Evolutionary conservation across 1,140 invertebrate genomes (phyloP).

Genomic region (Trichomalopsis sarcophagae): DNA sequence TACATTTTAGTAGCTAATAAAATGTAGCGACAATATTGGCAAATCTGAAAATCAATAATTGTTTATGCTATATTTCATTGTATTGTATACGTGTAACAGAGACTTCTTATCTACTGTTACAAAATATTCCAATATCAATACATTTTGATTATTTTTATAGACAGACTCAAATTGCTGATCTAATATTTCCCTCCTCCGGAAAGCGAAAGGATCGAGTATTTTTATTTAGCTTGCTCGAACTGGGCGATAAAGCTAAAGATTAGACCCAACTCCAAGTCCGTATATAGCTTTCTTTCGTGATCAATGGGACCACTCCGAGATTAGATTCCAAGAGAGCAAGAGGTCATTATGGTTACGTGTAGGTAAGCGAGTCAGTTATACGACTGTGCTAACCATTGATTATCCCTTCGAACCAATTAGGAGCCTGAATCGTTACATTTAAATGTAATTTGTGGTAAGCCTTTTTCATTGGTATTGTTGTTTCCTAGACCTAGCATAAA

Average conservation of each 20-base stretch:
- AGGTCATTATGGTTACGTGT: conserved; percentile 61
- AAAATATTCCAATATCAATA: no score
- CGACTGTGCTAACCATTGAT: conserved; percentile 57
- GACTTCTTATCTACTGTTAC: no score
- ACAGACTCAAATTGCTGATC: no score
- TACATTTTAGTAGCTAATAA: not conserved
- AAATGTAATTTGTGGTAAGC: conserved; percentile 57
- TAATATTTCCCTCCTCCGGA: no score
- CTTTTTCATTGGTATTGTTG: conserved; percentile 53
- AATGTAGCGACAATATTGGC: not conserved
- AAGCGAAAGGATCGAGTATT: no score
- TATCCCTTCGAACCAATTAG: conserved; percentile 57
- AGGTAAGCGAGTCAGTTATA: conserved; percentile 61
- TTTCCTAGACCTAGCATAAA: not conserved
- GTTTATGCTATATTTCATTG: not conserved
- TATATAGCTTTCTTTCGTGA: conserved; percentile 48
- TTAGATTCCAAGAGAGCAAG: conserved; percentile 57
- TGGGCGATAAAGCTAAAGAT: not conserved
- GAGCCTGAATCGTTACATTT: conserved; percentile 55
- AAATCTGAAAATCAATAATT: not conserved
- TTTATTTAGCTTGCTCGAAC: not conserved
- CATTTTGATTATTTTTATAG: no score
- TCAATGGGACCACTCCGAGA: conserved; percentile 51
- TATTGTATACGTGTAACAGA: no score
- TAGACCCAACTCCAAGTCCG: not conserved